These are phyloP conservation scores for Campoplex nolae DNA, from an alignment of 2,888 invertebrate species.

Conservation along the genomic window DNA sequence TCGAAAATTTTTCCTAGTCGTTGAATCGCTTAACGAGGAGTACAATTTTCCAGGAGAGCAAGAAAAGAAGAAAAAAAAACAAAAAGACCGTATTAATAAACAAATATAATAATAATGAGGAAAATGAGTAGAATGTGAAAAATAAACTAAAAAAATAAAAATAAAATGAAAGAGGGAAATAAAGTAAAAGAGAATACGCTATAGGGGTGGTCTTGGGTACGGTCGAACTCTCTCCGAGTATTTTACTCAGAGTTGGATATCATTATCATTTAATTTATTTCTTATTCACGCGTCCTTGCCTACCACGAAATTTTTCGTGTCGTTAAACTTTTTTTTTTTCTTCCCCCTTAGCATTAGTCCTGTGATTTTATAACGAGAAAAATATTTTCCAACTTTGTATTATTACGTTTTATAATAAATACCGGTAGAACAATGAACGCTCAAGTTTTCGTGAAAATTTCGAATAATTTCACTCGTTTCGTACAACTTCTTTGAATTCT, in stretches of 20 bases:
- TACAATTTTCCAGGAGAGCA: conserved; percentile 57
- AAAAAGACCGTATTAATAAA: conserved; percentile 55
- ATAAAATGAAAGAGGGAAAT: conserved; percentile 36
- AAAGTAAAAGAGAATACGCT: conserved; percentile 32
- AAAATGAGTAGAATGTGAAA: conserved; percentile 27
- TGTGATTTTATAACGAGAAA: conserved; percentile 71
- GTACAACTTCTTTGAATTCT: too few relatives aligned
- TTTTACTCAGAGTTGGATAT: conserved; percentile 71
- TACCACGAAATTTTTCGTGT: conserved; percentile 70
- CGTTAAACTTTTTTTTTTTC: conserved; percentile 71
- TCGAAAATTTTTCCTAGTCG: background rate
- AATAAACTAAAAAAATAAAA: conserved; percentile 36
- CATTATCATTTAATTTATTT: conserved; percentile 81
- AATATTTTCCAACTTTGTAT: conserved; percentile 60
- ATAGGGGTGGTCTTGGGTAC: conserved; percentile 33
- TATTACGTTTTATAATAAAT: background rate
- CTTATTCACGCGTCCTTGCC: conserved; percentile 64
- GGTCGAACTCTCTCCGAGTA: conserved; percentile 20
- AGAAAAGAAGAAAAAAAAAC: conserved; percentile 44
- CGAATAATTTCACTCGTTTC: too few relatives aligned
- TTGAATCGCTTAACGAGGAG: conserved; percentile 68
- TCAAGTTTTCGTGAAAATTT: too few relatives aligned
- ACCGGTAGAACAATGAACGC: too few relatives aligned
- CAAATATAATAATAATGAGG: conserved; percentile 53
- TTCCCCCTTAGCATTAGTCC: conserved; percentile 15